Percentiles rank a stretch among this genome's conserved stretches.
phyloP scores from a whole-genome alignment of 2,113 vertebrate species.

The Platycercus adscitus region DNA sequence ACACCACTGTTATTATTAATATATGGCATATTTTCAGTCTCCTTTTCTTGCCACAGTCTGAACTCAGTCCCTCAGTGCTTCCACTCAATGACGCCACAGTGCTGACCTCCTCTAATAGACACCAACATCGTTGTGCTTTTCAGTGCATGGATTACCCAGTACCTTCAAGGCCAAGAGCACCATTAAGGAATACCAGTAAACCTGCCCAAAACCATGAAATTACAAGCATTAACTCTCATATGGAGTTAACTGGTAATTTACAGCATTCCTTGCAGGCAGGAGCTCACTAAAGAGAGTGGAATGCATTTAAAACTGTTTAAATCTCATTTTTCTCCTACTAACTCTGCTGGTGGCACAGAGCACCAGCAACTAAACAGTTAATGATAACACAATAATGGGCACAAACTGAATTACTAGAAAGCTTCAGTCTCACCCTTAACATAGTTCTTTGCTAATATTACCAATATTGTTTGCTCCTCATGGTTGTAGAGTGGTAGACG shows the following conservation, averaged over 20 bases:
- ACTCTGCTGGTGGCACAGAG: neutral
- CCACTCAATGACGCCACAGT: neutral
- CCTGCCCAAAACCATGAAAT: slow-evolving; percentile 1
- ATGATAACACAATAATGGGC: neutral
- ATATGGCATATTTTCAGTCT: neutral
- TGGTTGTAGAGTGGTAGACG: neutral
- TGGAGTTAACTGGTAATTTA: neutral
- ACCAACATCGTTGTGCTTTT: neutral
- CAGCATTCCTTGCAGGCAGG: neutral
- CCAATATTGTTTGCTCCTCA: neutral
- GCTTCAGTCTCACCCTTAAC: neutral
- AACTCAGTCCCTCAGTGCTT: neutral
- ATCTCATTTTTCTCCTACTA: neutral
- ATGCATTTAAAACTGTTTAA: neutral
- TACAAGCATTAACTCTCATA: neutral
- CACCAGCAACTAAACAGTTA: neutral
- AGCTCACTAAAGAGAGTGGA: neutral
- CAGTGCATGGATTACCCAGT: neutral
- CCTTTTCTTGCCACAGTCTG: neutral
- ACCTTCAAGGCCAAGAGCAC: neutral
- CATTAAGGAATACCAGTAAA: neutral
- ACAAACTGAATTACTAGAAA: neutral
- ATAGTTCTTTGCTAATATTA: neutral
- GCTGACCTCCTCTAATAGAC: neutral
- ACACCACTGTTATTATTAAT: neutral